These are phyloP conservation scores for Amphimallon solstitiale DNA, from an alignment of 2,888 invertebrate species.

Conservation along the genomic window DNA sequence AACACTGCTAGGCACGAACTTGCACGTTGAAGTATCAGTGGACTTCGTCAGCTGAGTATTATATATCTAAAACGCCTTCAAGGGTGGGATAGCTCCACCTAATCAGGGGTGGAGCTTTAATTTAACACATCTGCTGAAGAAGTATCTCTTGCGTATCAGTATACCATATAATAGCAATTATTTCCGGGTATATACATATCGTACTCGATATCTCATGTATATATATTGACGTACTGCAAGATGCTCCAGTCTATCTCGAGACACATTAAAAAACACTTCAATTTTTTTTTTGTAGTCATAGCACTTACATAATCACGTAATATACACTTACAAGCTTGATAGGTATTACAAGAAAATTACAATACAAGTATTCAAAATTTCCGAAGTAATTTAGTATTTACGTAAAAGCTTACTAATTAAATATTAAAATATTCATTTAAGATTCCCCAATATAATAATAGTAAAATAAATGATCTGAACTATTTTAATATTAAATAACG, in stretches of 20 bases:
- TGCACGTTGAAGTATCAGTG: constrained; percentile 29
- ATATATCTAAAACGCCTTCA: constrained; percentile 27
- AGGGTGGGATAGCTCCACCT: constrained; percentile 27
- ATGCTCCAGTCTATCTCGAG: neutral
- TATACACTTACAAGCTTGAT: neutral
- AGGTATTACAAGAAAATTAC: neutral
- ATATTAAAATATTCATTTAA: too few relatives aligned
- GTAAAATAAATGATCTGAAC: too few relatives aligned
- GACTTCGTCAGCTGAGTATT: constrained; percentile 32
- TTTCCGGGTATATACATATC: constrained; percentile 13
- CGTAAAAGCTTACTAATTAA: too few relatives aligned
- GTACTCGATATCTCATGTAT: neutral
- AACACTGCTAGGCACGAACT: constrained; percentile 31
- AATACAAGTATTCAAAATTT: too few relatives aligned
- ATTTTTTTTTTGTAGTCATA: neutral
- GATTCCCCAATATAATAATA: too few relatives aligned
- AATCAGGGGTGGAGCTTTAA: constrained; percentile 28
- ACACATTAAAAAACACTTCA: neutral
- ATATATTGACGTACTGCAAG: neutral
- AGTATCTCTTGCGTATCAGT: neutral
- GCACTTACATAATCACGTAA: neutral
- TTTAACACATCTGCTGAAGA: constrained; percentile 6
- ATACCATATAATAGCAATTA: neutral
- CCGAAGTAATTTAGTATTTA: too few relatives aligned
- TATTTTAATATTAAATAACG: too few relatives aligned